Conservation (phyloP, 2,113 vertebrate species). For the Lipotes vexillifer region DNA sequence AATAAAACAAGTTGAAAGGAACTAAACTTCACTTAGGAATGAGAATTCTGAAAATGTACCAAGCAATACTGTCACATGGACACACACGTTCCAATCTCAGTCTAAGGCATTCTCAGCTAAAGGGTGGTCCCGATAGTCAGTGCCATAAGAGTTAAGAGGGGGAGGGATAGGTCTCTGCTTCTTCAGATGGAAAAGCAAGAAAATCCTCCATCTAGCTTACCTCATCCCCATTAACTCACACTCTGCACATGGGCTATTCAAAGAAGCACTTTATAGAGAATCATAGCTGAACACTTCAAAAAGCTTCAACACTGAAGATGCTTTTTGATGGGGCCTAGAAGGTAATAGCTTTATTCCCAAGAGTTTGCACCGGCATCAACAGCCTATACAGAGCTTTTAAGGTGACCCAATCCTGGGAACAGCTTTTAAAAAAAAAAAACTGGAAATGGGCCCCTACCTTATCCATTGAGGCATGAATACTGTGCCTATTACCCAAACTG, state of each 20-base stretch:
- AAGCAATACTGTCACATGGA: neutral
- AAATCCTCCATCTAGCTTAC: neutral
- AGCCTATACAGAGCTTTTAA: neutral
- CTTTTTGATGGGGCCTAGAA: conserved; percentile 3
- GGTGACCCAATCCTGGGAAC: neutral
- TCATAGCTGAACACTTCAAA: neutral
- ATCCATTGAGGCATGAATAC: neutral
- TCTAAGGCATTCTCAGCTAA: neutral
- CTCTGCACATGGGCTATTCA: neutral
- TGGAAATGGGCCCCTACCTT: neutral
- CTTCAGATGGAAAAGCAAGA: neutral
- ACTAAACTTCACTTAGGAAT: neutral
- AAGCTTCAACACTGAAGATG: neutral
- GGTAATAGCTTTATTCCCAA: conserved; percentile 15
- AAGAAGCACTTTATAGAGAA: conserved; percentile 21
- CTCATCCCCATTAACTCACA: neutral
- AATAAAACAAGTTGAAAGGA: neutral
- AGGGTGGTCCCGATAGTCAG: neutral
- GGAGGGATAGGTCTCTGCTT: neutral
- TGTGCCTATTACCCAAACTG: neutral
- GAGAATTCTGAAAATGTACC: neutral
- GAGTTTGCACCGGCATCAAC: neutral
- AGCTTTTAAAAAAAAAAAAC: neutral
- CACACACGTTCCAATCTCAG: neutral
- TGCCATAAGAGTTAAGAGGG: neutral